A percentile compares a stretch with the other conserved stretches of the same genome.
Evolutionary conservation across 2,797 vertebrate genomes (phyloP).

Genomic region (Masticophis lateralis): DNA sequence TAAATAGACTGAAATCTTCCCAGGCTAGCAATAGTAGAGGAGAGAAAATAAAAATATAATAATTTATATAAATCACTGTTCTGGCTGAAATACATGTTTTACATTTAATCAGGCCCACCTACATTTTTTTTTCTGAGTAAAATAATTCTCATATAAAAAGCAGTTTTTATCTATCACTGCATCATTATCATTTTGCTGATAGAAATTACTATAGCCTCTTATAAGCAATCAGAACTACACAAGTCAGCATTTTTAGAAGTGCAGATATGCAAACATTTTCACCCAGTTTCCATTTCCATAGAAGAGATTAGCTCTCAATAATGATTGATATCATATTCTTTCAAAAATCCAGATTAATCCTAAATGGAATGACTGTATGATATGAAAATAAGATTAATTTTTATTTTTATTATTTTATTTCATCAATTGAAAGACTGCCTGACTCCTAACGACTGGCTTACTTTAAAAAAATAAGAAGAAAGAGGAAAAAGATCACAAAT

Average conservation of each 20-base stretch:
- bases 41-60: background rate
- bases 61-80: conserved; percentile 33
- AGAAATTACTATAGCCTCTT: conserved; percentile 14
- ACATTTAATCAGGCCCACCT: conserved; percentile 50
- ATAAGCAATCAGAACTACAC: conserved; percentile 23
- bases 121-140: conserved; percentile 52
- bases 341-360: conserved; percentile 26
- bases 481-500: background rate
- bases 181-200: conserved; percentile 46
- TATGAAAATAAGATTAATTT: background rate
- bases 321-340: background rate
- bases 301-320: background rate
- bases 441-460: background rate
- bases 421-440: background rate
- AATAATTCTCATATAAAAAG: conserved; percentile 56
- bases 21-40: background rate
- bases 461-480: background rate
- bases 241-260: background rate
- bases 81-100: conserved; percentile 44
- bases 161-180: conserved; percentile 31
- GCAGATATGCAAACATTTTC: background rate
- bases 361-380: background rate
- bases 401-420: background rate
- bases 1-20: background rate
- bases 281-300: background rate